These are phyloP conservation scores for Nomada fucata DNA, from an alignment of 2,888 invertebrate genomes.

Conservation along the genomic window DNA sequence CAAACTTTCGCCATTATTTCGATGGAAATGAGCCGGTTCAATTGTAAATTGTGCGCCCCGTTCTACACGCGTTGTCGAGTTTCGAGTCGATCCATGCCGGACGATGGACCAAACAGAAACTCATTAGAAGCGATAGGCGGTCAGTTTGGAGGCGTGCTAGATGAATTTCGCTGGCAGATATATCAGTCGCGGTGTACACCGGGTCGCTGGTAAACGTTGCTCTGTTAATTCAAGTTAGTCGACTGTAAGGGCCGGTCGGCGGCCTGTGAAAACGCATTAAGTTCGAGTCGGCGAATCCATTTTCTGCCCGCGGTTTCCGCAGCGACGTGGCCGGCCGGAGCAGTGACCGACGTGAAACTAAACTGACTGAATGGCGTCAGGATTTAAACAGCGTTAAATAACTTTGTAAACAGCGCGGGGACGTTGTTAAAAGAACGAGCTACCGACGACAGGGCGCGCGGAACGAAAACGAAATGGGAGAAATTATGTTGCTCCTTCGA, in stretches of 20 bases:
- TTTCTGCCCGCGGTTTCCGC: constrained; percentile 56
- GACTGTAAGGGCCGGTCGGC: constrained; percentile 63
- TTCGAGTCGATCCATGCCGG: not conserved
- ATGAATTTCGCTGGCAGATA: constrained; percentile 32
- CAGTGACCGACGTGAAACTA: constrained; percentile 22
- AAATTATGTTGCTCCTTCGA: too few species aligned
- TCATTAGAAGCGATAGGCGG: constrained; percentile 23
- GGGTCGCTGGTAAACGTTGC: constrained; percentile 48
- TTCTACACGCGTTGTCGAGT: not conserved
- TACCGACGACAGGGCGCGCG: not conserved
- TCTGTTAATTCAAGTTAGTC: constrained; percentile 67
- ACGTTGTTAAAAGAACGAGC: too few species aligned
- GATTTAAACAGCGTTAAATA: constrained; percentile 10
- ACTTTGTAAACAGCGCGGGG: not conserved
- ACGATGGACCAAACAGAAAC: not conserved
- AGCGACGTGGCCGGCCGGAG: constrained; percentile 40
- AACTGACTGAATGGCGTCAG: constrained; percentile 19
- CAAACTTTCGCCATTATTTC: not conserved
- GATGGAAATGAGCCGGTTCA: not conserved
- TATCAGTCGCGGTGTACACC: constrained; percentile 3
- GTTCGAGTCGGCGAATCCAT: constrained; percentile 66
- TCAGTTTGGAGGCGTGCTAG: constrained; percentile 14
- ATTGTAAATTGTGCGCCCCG: not conserved
- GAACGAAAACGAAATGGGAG: too few species aligned
- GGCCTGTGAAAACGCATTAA: constrained; percentile 70